These are phyloP conservation scores for Eupsittula cactorum DNA, from an alignment of 2,113 vertebrate genomes.

Conservation along the genomic window DNA sequence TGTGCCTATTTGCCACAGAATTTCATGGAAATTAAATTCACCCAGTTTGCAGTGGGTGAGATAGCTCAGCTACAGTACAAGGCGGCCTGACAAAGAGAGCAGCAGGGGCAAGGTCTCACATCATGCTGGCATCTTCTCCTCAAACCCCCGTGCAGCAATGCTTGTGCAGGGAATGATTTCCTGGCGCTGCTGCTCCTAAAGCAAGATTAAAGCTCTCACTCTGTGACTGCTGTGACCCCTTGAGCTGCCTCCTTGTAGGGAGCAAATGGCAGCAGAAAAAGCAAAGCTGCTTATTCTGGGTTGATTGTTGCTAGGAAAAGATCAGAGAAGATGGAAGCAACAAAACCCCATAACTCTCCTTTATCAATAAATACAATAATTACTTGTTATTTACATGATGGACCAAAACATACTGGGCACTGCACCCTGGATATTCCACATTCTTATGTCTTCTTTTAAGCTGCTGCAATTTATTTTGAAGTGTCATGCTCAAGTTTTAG, in stretches of 20 bases:
- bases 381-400: neutral
- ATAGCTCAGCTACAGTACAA: neutral
- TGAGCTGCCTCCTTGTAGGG: fast-evolving
- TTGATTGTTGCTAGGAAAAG: neutral
- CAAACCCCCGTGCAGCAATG: fast-evolving
- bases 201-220: neutral
- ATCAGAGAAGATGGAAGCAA: neutral
- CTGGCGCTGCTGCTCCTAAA: neutral
- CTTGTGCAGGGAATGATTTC: neutral
- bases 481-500: neutral
- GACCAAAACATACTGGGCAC: neutral
- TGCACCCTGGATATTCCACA: neutral
- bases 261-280: neutral
- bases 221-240: neutral
- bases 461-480: neutral
- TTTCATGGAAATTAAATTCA: neutral
- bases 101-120: neutral
- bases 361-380: neutral
- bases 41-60: neutral
- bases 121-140: neutral
- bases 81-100: neutral
- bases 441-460: neutral
- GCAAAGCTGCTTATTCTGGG: neutral
- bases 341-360: neutral
- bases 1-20: neutral